A percentile compares a stretch with the other conserved stretches of the same genome.
phyloP scores from a whole-genome alignment of 2,797 vertebrate species.

The Brachyalestes nurse region DNA sequence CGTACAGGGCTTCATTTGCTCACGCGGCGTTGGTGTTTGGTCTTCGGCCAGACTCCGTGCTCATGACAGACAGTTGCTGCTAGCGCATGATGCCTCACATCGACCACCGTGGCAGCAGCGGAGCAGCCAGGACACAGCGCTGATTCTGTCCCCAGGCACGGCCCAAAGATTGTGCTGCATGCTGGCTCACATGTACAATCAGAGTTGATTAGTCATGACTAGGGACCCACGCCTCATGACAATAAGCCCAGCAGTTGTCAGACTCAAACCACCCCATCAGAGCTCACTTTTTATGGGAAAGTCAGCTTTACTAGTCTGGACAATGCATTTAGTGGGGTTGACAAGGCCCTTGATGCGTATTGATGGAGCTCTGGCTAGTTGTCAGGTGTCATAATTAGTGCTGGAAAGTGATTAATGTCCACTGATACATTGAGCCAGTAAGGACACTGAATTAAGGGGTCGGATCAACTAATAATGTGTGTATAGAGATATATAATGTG shows the following conservation, averaged over 20 bases:
- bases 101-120: constrained; percentile 19
- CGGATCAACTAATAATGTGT: neutral
- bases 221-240: neutral
- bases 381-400: constrained; percentile 20
- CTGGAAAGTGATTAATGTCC: constrained; percentile 10
- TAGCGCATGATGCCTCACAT: constrained; percentile 38
- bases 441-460: constrained; percentile 9
- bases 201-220: constrained; percentile 21
- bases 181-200: constrained; percentile 14
- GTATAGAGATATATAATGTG: too few species aligned
- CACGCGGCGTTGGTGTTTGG: constrained; percentile 25
- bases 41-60: neutral
- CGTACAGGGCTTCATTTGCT: constrained; percentile 5
- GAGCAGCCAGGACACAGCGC: constrained; percentile 5
- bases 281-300: neutral
- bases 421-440: constrained; percentile 23
- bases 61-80: constrained; percentile 29
- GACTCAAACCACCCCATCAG: constrained; percentile 6
- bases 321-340: neutral
- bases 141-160: constrained; percentile 30
- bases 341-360: constrained; percentile 8
- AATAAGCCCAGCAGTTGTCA: constrained; percentile 13
- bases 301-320: neutral
- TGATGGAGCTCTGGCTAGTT: neutral
- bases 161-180: constrained; percentile 23